Percentiles rank a stretch among this genome's conserved stretches.
These are phyloP conservation scores for Megaceryle torquata DNA, from an alignment of 2,113 vertebrate species.

Conservation along the genomic window DNA sequence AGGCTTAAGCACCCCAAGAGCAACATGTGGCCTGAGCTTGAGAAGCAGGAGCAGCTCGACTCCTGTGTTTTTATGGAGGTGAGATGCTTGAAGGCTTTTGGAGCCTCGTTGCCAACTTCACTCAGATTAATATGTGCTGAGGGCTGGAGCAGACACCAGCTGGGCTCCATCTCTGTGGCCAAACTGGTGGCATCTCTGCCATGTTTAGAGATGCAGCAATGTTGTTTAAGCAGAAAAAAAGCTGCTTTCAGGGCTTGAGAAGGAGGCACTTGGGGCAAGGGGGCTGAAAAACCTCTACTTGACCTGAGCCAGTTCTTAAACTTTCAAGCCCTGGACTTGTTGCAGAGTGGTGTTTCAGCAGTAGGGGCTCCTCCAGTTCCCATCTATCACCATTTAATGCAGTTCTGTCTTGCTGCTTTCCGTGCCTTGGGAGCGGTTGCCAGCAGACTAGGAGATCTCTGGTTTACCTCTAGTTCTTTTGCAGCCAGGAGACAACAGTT, in stretches of 20 bases:
- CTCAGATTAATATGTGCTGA: accelerated
- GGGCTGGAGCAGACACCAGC: accelerated
- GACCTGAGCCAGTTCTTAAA: neutral
- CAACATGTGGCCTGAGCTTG: accelerated
- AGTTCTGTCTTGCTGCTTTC: neutral
- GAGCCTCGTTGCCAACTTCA: neutral
- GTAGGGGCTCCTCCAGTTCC: neutral
- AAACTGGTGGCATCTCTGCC: neutral
- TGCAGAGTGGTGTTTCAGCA: neutral
- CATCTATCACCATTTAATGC: neutral
- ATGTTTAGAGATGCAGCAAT: accelerated
- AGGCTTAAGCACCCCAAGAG: accelerated
- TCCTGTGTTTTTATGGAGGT: accelerated
- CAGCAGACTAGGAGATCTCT: neutral
- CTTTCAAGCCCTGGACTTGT: accelerated
- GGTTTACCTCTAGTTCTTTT: neutral
- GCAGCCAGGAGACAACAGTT: neutral
- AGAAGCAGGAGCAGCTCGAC: neutral
- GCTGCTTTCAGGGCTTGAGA: accelerated
- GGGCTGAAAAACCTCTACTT: neutral
- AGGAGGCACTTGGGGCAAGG: neutral
- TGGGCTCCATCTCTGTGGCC: accelerated
- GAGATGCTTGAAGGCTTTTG: neutral
- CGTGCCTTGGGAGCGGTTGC: neutral
- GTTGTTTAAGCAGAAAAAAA: neutral